Percentiles rank a stretch among this genome's conserved stretches.
Evolutionary conservation across 2,113 vertebrate species (phyloP).

Genomic region (Coracopsis vasa): DNA sequence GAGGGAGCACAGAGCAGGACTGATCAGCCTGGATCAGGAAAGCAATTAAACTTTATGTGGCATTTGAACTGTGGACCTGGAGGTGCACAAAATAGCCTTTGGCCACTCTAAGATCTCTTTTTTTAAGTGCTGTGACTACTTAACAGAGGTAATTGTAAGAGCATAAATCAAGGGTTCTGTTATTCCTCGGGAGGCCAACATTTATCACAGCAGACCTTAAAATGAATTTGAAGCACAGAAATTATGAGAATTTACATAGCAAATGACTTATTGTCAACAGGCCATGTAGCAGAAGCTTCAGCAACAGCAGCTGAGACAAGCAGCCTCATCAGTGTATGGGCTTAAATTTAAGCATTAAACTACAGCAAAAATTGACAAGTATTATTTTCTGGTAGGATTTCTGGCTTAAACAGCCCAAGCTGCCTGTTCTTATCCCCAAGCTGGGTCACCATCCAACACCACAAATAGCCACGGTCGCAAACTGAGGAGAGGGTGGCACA

Average conservation of each 20-base stretch:
- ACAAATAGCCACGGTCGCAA: not conserved
- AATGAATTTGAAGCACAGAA: conserved; percentile 23
- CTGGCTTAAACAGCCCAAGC: not conserved
- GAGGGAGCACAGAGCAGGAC: not conserved
- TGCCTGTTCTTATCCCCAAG: not conserved
- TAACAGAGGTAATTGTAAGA: conserved; percentile 33
- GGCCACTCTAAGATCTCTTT: conserved; percentile 10
- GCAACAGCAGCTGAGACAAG: not conserved
- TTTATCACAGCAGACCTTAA: conserved; percentile 42
- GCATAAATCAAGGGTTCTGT: conserved; percentile 44
- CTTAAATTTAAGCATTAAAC: not conserved
- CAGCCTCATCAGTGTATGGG: not conserved
- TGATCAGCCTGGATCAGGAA: not conserved
- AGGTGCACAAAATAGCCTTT: conserved; percentile 53
- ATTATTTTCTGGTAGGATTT: not conserved
- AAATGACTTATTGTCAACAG: not conserved
- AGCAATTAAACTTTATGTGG: conserved; percentile 54
- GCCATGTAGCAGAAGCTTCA: not conserved
- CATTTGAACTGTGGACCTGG: conserved; percentile 49
- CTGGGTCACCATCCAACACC: not conserved
- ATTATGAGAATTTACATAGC: not conserved
- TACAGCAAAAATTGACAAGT: not conserved
- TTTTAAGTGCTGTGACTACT: conserved; percentile 30
- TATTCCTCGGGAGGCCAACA: conserved; percentile 3
- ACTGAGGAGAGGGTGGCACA: not conserved